Evolutionary conservation across 1,140 invertebrate genomes (phyloP).

Genomic region (Eufriesea mexicana): DNA sequence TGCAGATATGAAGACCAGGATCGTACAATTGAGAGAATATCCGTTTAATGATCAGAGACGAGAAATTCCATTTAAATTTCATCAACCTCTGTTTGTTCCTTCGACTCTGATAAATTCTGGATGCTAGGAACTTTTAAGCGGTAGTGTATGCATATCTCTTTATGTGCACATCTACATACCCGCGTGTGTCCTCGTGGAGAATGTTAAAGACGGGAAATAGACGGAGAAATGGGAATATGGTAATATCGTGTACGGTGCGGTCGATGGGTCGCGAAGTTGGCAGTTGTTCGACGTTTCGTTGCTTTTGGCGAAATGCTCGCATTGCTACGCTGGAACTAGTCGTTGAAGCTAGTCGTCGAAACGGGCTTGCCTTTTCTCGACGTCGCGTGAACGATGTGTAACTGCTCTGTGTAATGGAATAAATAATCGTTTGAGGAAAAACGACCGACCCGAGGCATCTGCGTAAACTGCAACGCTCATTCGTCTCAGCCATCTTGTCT

Average conservation of each 20-base stretch:
- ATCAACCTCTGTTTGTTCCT: too few relatives aligned
- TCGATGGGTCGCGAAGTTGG: not conserved
- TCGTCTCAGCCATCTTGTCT: too few relatives aligned
- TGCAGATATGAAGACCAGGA: too few relatives aligned
- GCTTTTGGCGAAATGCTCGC: not conserved
- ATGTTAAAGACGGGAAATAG: not conserved
- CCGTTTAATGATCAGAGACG: too few relatives aligned
- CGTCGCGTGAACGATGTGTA: accelerated
- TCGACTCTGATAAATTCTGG: too few relatives aligned
- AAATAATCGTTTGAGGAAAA: not conserved
- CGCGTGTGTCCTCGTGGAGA: not conserved
- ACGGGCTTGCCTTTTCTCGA: not conserved
- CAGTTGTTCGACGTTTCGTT: conserved; percentile 3
- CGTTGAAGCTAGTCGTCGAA: not conserved
- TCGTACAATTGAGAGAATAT: too few relatives aligned
- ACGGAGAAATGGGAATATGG: not conserved
- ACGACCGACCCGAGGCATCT: too few relatives aligned
- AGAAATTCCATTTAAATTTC: too few relatives aligned
- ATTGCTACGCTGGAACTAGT: not conserved
- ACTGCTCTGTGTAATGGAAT: not conserved
- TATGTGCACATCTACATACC: too few relatives aligned
- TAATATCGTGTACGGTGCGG: conserved; percentile 1
- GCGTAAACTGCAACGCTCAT: too few relatives aligned
- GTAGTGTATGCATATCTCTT: too few relatives aligned
- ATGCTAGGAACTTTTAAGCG: too few relatives aligned